Evolutionary conservation across 2,797 vertebrate genomes (phyloP), one percentile per base, ranked within the genome.

Genomic region (Meda fulgida): DNA sequence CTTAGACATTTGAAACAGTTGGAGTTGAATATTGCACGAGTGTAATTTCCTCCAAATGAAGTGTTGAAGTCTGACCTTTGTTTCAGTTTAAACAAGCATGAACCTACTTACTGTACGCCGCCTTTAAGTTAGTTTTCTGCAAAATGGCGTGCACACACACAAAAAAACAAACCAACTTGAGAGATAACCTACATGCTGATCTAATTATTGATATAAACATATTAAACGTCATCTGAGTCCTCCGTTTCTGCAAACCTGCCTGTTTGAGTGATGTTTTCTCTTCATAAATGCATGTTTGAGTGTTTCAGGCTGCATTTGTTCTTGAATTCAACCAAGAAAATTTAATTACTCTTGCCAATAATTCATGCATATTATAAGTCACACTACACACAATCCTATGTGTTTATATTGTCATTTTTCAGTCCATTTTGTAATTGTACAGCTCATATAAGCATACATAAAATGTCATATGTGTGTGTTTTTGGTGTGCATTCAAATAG

Each of bases 321-420:
- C 46, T 51, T 55, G 11, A 69, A 31, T 76, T 77, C 26, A 83
- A 65, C 29, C 40, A 36, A 66, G 23, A 48, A 38, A 26, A 38
- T 36, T 1, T 2, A 23, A 14, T 51, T 53, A 67, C 31, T 53
- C 31, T 36, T 63, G 21, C 69, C 58, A 83, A n/a, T 26, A 63
- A 46, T 48, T 31, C 70, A 66, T 51, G 23, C 58, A 65, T 18
- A 10, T 75, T 23, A 36, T 53, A 69, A 77, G 18, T 78, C 63
- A 78, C 43, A 0, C 36, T 67, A 51, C 21, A 75, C 51, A 67
- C n/a, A 55, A 16, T 7, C 36, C 2, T 78, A 3, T 23, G 21
- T 80, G 82, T 84, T 69, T n/a, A 78, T 84, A 58, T 38, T 18
- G 21, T 70, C 75, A 78, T 70, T 70, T 46, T 78, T 11, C 73